These are phyloP conservation scores for Dipodomys merriami DNA, from an alignment of 2,113 vertebrate species.

Conservation along the genomic window DNA sequence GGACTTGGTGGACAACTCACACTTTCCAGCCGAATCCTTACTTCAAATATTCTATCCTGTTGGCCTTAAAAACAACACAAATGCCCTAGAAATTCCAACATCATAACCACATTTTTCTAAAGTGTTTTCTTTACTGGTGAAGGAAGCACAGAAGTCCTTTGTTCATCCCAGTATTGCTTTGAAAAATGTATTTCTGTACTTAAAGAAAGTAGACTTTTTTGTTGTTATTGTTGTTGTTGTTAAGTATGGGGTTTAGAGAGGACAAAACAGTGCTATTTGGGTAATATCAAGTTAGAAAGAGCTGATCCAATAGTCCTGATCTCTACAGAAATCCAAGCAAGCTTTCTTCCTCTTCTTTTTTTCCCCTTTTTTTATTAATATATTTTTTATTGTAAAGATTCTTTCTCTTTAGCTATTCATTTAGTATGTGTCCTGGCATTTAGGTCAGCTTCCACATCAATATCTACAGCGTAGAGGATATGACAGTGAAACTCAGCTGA, in stretches of 20 bases:
- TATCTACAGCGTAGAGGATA: neutral
- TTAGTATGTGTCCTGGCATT: neutral
- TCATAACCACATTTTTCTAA: conserved; percentile 15
- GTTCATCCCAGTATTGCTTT: conserved; percentile 35
- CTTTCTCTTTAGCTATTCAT: neutral
- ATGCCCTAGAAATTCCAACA: conserved; percentile 10
- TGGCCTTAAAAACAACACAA: conserved; percentile 37
- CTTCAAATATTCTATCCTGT: conserved; percentile 13
- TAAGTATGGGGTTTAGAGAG: conserved; percentile 46
- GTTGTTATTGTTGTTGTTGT: neutral
- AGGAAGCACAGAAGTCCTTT: conserved; percentile 44
- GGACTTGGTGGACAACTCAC: neutral
- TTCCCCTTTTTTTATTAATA: too few relatives aligned
- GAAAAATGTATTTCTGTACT: conserved; percentile 18
- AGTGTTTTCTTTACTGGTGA: conserved; percentile 29
- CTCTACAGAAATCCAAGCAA: neutral
- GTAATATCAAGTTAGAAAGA: conserved; percentile 53
- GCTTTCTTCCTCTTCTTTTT: neutral
- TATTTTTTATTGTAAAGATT: too few relatives aligned
- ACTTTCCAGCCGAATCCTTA: conserved; percentile 55
- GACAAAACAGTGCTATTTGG: neutral
- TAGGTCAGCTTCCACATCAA: neutral
- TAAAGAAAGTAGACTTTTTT: conserved; percentile 13
- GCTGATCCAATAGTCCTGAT: neutral
- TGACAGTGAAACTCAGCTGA: neutral